phyloP scores from a whole-genome alignment of 2,113 vertebrate species.

The Charina bottae region DNA sequence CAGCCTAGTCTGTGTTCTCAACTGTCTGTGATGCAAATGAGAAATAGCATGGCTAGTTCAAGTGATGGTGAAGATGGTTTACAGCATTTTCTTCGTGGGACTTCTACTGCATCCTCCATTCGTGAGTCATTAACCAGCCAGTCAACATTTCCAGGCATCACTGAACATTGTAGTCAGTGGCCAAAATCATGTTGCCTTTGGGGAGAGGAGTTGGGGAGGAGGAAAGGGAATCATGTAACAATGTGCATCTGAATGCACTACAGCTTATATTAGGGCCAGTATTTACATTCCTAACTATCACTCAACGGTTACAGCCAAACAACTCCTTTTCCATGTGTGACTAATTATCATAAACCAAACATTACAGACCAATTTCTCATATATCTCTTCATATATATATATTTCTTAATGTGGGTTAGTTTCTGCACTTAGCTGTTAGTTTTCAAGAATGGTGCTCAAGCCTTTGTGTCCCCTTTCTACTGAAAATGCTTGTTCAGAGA shows the following conservation, averaged over 20 bases:
- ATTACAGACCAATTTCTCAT: background rate
- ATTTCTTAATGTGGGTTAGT: background rate
- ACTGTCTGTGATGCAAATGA: slow-evolving; percentile 96
- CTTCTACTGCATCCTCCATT: slow-evolving; percentile 84
- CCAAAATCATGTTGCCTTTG: background rate
- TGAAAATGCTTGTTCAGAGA: background rate
- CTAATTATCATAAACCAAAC: background rate
- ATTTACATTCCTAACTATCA: background rate
- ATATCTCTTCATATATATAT: background rate
- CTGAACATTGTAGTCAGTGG: background rate
- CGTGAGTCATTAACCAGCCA: slow-evolving; percentile 79
- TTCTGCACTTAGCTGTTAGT: background rate
- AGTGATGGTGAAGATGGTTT: slow-evolving; percentile 94
- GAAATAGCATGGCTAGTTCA: slow-evolving; percentile 95
- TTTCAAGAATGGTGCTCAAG: background rate
- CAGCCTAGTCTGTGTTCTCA: slow-evolving; percentile 94
- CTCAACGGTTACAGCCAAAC: background rate
- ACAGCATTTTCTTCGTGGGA: slow-evolving; percentile 90
- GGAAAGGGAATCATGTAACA: background rate
- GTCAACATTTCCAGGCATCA: background rate
- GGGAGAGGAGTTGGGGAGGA: background rate
- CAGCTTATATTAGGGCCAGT: background rate
- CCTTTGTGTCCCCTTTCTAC: background rate
- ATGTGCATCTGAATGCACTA: background rate
- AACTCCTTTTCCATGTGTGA: background rate